Base-by-base conservation (phyloP, 2,797 vertebrate genomes). In the Aldrovandia affinis region DNA sequence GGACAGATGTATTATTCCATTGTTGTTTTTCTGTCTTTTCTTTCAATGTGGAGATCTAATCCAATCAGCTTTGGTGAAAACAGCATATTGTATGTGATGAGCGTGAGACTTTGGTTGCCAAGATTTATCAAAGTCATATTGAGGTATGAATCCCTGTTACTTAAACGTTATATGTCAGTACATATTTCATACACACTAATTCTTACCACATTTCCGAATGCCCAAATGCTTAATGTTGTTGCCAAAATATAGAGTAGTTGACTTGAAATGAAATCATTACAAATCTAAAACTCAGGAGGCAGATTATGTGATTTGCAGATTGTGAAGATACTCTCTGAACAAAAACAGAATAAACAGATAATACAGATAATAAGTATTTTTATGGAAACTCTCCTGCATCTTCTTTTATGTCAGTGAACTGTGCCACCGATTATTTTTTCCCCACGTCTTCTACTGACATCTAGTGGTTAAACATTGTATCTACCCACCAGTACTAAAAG, bases 391-490 rank as follows among this genome's bases (percentile, higher is more conserved):
- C 70, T 25, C 70, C 36, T 22, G 70, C 18, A 44, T 75, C 44
- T 44, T 75, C 36, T 25, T 75, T 75, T 25, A 25, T 25, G 36
- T 75, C 39, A 75, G 25, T 54, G 47, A 28, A 54, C 25, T 33
- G 59, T 18, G 47, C 28, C 18, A 1, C 78, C 36, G 33, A 20
- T 84, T 77, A 73, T 84, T 86, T 89, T 89, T 82, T 89, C 90
- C 87, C 88, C 87, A 86, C 85, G 42, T 93, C 91, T 93, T 93
- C 88, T 88, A 94, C 85, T 89, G 94, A 92, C 95, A 95, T 93
- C 95, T 95, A 95, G 94, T 93, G 95, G 94, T n/a, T 33, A 50
- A 5, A 10, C 3, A 9, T 30, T 52, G 77, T 14, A 78, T 10
- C 7, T 15, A 33, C 54, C 36, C 36, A 18, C 65, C 18, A 7